phyloP scores from a whole-genome alignment of 2,113 vertebrate genomes.

The Microtus richardsoni region DNA sequence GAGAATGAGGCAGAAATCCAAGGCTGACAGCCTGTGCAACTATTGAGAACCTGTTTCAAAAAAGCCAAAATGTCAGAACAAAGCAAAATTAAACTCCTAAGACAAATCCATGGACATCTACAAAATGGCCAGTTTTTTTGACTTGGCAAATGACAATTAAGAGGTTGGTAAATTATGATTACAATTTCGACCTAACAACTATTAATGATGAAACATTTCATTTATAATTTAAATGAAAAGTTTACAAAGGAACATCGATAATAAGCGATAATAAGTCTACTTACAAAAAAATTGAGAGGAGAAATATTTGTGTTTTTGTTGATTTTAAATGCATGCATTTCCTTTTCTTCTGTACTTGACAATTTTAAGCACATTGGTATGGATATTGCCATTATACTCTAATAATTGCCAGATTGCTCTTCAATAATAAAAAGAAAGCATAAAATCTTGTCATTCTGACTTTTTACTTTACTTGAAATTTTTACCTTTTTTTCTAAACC shows the following conservation, averaged over 20 bases:
- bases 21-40: not conserved
- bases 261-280: not conserved
- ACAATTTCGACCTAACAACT: not conserved
- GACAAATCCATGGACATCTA: not conserved
- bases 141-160: not conserved
- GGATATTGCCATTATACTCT: not conserved
- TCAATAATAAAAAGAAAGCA: constrained; percentile 42
- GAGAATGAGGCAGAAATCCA: not conserved
- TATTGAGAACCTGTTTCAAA: not conserved
- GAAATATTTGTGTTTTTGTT: constrained; percentile 2
- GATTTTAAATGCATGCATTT: not conserved
- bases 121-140: constrained; percentile 23
- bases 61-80: not conserved
- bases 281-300: not conserved
- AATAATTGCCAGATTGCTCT: not conserved
- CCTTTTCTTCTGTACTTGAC: not conserved
- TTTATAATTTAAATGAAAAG: constrained; percentile 32
- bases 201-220: not conserved
- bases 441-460: constrained; percentile 38
- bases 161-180: not conserved
- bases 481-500: constrained; percentile 16
- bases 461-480: constrained; percentile 46
- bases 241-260: not conserved
- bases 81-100: not conserved
- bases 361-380: constrained; percentile 27